These are phyloP conservation scores for Papilio gigon DNA, from an alignment of 2,888 invertebrate genomes.

Conservation along the genomic window DNA sequence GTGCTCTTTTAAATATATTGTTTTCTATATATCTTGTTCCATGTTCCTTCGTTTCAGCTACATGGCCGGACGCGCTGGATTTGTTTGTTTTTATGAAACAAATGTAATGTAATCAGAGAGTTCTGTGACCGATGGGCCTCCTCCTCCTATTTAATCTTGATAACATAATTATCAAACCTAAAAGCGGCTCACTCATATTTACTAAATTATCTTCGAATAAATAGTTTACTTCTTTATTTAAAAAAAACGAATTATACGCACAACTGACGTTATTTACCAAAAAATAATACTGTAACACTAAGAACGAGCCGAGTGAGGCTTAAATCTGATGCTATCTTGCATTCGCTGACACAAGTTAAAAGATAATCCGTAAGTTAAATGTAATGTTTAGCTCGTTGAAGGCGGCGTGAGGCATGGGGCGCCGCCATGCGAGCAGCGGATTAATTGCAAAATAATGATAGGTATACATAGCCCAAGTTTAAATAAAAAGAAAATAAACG, in stretches of 20 bases:
- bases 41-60: not conserved
- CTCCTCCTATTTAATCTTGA: no score
- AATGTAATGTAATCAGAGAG: no score
- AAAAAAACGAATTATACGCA: not conserved
- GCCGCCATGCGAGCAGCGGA: constrained; percentile 7
- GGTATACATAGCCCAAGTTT: constrained; percentile 6
- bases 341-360: not conserved
- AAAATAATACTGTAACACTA: not conserved
- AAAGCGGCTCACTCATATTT: no score
- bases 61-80: no score
- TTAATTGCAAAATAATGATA: constrained; percentile 23
- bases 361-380: constrained; percentile 20
- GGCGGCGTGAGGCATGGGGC: constrained; percentile 1
- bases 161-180: no score
- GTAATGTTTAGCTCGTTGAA: constrained; percentile 23
- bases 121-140: no score
- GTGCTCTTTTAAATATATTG: not conserved
- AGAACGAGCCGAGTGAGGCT: not conserved
- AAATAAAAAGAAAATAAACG: constrained; percentile 16
- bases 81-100: no score
- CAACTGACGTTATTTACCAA: not conserved
- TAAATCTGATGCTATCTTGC: constrained; percentile 13
- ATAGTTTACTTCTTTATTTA: not conserved
- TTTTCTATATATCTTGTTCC: not conserved
- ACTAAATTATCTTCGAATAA: no score